phyloP scores from a whole-genome alignment of 2,888 invertebrate genomes.

The Chrysopilus asiliformis region DNA sequence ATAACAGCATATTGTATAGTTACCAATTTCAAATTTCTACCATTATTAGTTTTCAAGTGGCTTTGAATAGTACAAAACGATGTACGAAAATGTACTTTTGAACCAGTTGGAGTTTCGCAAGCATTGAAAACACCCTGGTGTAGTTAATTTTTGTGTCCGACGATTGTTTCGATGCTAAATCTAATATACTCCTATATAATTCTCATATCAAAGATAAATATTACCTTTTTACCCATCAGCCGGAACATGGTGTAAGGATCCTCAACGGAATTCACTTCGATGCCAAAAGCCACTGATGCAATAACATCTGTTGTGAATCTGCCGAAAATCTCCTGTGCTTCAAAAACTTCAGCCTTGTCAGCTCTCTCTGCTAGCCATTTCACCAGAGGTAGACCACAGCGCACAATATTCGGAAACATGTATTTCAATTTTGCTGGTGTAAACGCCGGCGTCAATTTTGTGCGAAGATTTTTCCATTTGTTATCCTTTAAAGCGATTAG shows the following conservation, averaged over 20 bases:
- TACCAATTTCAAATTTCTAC: too few relatives aligned
- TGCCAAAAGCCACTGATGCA: constrained; percentile 30
- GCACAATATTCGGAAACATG: constrained; percentile 32
- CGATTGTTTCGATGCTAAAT: too few relatives aligned
- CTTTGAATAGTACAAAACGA: too few relatives aligned
- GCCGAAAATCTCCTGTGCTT: constrained; percentile 10
- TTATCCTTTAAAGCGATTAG: constrained; percentile 22
- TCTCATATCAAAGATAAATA: too few relatives aligned
- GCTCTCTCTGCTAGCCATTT: constrained; percentile 19
- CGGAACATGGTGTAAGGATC: constrained; percentile 25
- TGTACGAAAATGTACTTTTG: too few relatives aligned
- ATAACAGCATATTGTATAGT: too few relatives aligned
- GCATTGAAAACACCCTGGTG: too few relatives aligned
- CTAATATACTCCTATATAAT: too few relatives aligned
- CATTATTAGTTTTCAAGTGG: too few relatives aligned
- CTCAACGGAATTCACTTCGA: constrained; percentile 27
- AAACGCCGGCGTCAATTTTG: constrained; percentile 37
- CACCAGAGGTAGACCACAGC: constrained; percentile 25
- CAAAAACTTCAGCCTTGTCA: constrained; percentile 17
- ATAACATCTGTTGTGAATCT: constrained; percentile 36
- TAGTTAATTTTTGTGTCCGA: too few relatives aligned
- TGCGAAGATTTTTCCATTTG: constrained; percentile 36
- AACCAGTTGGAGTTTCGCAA: too few relatives aligned
- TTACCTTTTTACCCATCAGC: constrained; percentile 10
- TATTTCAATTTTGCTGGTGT: constrained; percentile 38